A percentile compares a stretch with the other conserved stretches of the same genome.
Conservation (phyloP, 2,888 invertebrate species). For the Andrena praecox region DNA sequence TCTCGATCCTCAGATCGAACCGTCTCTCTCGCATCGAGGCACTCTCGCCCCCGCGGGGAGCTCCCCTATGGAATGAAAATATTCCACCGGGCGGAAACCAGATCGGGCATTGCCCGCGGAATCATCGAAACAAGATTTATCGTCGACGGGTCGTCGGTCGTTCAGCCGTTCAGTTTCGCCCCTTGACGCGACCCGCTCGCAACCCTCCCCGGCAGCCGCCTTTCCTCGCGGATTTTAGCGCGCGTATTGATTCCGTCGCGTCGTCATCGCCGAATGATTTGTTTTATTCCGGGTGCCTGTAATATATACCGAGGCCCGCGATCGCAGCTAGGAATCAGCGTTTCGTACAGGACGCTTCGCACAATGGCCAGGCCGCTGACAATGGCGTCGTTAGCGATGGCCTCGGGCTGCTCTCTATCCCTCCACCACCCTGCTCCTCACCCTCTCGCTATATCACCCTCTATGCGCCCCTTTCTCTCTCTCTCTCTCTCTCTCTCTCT, state of each 20-base stretch:
- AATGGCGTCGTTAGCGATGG: conserved; percentile 84
- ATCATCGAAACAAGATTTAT: conserved; percentile 27
- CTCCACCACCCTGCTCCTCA: conserved; percentile 52
- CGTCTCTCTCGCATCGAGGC: not conserved
- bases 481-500: conserved; percentile 18
- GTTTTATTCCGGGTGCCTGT: conserved; percentile 66
- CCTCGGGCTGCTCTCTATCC: conserved; percentile 77
- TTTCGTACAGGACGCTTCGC: conserved; percentile 76
- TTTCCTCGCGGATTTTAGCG: conserved; percentile 43
- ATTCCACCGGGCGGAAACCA: not conserved
- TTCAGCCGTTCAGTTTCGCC: not conserved
- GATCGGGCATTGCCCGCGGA: conserved; percentile 4
- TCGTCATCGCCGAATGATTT: conserved; percentile 70
- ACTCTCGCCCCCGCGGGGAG: not conserved
- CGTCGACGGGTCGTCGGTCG: not conserved
- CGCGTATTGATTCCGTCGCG: conserved; percentile 61
- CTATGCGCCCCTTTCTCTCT: conserved; percentile 13
- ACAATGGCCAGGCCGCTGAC: conserved; percentile 82
- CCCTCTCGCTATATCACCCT: conserved; percentile 37
- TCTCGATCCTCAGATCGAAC: conserved; percentile 2
- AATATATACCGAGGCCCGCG: conserved; percentile 61
- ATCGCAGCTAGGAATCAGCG: conserved; percentile 67
- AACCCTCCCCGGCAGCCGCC: not conserved
- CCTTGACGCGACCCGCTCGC: not conserved
- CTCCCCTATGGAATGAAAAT: not conserved